These are phyloP conservation scores for Pluvianellus socialis DNA, from an alignment of 2,113 vertebrate genomes.

Conservation along the genomic window DNA sequence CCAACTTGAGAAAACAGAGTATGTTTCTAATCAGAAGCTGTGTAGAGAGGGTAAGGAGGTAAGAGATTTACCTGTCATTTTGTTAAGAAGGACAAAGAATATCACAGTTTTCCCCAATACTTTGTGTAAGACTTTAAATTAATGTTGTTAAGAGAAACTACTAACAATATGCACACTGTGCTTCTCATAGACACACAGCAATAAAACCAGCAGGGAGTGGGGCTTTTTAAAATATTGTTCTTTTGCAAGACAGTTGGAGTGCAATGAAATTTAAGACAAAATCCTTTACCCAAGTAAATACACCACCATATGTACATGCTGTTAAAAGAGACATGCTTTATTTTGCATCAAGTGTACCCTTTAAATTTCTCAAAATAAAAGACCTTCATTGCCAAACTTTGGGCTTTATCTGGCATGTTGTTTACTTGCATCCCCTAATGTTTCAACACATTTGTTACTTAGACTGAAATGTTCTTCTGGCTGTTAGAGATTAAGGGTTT, in stretches of 20 bases:
- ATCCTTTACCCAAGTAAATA: background rate
- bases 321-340: background rate
- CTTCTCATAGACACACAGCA: background rate
- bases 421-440: background rate
- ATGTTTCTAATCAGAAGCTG: background rate
- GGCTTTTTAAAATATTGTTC: background rate
- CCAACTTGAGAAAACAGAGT: background rate
- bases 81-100: slow-evolving; percentile 17
- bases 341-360: background rate
- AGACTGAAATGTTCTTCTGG: background rate
- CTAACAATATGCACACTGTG: background rate
- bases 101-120: background rate
- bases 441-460: background rate
- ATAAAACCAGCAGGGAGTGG: slow-evolving; percentile 13
- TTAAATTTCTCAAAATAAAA: background rate
- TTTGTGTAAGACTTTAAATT: slow-evolving; percentile 48
- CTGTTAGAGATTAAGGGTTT: background rate
- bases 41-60: background rate
- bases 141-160: slow-evolving; percentile 1
- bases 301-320: background rate
- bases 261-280: background rate
- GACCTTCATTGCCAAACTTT: background rate
- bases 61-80: background rate
- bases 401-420: background rate
- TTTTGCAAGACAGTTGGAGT: background rate